Evolutionary conservation across 2,113 vertebrate species (phyloP).

Genomic region (Actenoides lindsayi): DNA sequence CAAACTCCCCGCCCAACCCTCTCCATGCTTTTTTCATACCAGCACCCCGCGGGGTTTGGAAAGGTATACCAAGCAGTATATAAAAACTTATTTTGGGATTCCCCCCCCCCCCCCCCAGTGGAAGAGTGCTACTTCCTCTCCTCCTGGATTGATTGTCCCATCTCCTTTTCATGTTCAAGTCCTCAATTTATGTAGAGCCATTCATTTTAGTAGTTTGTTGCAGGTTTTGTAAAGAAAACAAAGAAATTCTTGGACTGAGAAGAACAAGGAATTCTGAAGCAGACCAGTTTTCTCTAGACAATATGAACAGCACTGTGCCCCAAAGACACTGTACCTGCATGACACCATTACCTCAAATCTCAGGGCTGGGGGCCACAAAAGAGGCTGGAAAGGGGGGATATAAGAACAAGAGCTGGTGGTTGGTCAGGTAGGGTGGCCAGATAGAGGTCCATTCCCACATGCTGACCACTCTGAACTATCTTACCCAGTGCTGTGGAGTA

Average conservation of each 20-base stretch:
- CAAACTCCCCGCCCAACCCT: too few species aligned
- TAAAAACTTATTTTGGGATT: too few species aligned
- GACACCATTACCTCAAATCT: neutral
- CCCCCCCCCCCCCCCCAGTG: neutral
- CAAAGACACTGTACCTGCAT: neutral
- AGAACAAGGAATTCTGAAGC: neutral
- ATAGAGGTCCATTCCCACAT: neutral
- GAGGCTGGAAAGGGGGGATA: neutral
- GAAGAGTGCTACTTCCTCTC: neutral
- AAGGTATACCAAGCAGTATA: too few species aligned
- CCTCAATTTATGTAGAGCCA: neutral
- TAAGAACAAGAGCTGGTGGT: neutral
- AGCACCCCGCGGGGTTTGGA: too few species aligned
- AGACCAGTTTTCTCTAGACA: neutral
- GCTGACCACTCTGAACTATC: neutral
- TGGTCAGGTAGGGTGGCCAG: neutral
- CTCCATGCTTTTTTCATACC: too few species aligned
- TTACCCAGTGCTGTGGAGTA: too few species aligned
- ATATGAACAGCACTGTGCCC: neutral
- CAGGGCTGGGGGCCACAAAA: neutral
- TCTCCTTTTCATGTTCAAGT: neutral
- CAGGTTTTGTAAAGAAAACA: neutral
- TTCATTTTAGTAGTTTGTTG: neutral
- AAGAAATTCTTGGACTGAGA: neutral
- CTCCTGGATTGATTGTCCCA: neutral